phyloP scores from a whole-genome alignment of 64 coral and sea anemone genomes.

The Astreopora myriophthalma region DNA sequence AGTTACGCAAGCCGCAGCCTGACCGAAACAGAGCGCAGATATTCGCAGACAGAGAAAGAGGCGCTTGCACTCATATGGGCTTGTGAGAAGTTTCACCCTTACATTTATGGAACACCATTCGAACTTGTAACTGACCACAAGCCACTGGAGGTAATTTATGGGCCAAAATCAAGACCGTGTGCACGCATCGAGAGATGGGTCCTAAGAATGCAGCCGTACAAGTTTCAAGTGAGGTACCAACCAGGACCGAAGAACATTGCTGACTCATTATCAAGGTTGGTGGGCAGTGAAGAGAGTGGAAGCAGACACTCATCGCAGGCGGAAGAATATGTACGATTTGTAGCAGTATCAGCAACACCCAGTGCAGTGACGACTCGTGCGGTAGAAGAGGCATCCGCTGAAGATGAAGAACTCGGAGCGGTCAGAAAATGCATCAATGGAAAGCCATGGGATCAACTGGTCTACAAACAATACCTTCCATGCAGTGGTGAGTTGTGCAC shows the following conservation, averaged over 20 bases:
- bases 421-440: not conserved
- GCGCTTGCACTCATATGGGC: not conserved
- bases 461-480: slow-evolving; percentile 27
- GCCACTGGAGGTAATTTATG: not conserved
- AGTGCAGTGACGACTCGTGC: not conserved
- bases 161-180: not conserved
- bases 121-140: slow-evolving; percentile 1
- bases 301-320: not conserved
- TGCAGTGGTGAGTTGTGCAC: not conserved
- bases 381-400: not conserved
- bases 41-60: slow-evolving; percentile 7
- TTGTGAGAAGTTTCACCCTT: not conserved
- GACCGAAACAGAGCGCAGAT: not conserved
- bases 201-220: not conserved
- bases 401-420: not conserved
- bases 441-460: not conserved
- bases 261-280: not conserved
- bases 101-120: not conserved
- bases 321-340: slow-evolving; percentile 17
- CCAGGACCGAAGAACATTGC: slow-evolving; percentile 12
- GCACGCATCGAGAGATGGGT: too few relatives aligned
- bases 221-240: slow-evolving; percentile 1
- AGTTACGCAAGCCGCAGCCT: too few relatives aligned
- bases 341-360: not conserved
- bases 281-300: not conserved